Conservation (phyloP, 2,797 vertebrate genomes). For the Antrozous pallidus region DNA sequence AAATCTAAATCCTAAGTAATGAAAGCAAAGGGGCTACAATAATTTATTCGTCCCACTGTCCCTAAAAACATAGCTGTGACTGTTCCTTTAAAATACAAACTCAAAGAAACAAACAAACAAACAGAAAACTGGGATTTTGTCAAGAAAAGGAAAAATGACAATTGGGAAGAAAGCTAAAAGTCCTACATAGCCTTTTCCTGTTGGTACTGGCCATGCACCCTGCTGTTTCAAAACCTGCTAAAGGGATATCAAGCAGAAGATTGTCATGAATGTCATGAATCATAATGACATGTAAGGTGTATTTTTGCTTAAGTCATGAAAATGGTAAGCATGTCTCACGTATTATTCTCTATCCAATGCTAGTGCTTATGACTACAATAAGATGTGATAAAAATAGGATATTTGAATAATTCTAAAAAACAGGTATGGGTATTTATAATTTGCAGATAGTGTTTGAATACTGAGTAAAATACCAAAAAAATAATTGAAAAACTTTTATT, state of each 20-base stretch:
- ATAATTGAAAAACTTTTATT: neutral
- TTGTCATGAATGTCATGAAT: neutral
- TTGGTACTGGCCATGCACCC: neutral
- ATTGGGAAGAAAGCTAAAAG: neutral
- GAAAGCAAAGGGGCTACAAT: neutral
- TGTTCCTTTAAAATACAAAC: neutral
- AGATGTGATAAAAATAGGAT: neutral
- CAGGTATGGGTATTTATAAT: neutral
- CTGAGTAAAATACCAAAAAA: slow-evolving; percentile 14
- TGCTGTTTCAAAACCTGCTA: neutral
- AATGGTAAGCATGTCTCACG: neutral
- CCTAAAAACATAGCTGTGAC: neutral
- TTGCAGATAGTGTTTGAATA: neutral
- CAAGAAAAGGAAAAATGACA: neutral
- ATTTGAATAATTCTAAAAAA: neutral
- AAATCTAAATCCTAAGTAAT: neutral
- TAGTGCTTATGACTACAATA: neutral
- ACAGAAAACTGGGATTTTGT: neutral
- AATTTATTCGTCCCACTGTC: neutral
- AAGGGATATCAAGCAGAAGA: neutral
- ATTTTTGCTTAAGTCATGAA: neutral
- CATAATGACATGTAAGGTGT: neutral
- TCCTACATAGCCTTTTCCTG: neutral
- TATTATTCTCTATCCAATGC: neutral
- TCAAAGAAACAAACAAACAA: neutral